Percentiles rank a stretch among this genome's conserved stretches.
These are phyloP conservation scores for Oligia latruncula DNA, from an alignment of 2,888 invertebrate species.

Conservation along the genomic window DNA sequence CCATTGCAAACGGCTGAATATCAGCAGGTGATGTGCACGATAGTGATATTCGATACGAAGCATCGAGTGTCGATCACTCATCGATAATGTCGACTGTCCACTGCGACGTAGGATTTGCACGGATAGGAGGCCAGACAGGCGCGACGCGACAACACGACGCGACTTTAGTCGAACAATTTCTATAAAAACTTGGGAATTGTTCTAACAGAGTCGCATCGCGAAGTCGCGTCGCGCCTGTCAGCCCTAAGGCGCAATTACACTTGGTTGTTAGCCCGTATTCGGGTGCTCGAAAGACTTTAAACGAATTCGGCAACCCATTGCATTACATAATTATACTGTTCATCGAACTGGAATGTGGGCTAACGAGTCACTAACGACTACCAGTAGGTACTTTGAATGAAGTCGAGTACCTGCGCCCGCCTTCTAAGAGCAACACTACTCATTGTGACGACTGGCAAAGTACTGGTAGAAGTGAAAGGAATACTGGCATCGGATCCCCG, in stretches of 20 bases:
- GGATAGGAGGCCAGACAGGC: not conserved
- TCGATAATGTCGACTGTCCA: not conserved
- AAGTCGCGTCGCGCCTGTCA: too few relatives aligned
- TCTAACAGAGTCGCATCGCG: too few relatives aligned
- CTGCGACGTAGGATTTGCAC: not conserved
- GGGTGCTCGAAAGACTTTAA: not conserved
- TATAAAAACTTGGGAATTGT: too few relatives aligned
- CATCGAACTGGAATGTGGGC: not conserved
- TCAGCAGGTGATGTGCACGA: slow-evolving; percentile 40
- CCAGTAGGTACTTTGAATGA: not conserved
- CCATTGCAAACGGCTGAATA: slow-evolving; percentile 20
- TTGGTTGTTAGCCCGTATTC: not conserved
- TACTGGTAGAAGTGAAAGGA: not conserved
- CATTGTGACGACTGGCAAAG: not conserved
- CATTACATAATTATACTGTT: not conserved
- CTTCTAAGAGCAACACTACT: not conserved
- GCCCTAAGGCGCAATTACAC: too few relatives aligned
- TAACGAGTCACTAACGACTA: too few relatives aligned
- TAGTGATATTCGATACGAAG: slow-evolving; percentile 48
- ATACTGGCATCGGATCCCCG: not conserved
- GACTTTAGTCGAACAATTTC: too few relatives aligned
- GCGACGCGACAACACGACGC: too few relatives aligned
- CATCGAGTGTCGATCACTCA: slow-evolving; percentile 44
- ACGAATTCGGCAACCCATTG: not conserved
- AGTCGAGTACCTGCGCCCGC: not conserved